Conservation (phyloP, 2,113 vertebrate genomes). For the Chauna torquata region DNA sequence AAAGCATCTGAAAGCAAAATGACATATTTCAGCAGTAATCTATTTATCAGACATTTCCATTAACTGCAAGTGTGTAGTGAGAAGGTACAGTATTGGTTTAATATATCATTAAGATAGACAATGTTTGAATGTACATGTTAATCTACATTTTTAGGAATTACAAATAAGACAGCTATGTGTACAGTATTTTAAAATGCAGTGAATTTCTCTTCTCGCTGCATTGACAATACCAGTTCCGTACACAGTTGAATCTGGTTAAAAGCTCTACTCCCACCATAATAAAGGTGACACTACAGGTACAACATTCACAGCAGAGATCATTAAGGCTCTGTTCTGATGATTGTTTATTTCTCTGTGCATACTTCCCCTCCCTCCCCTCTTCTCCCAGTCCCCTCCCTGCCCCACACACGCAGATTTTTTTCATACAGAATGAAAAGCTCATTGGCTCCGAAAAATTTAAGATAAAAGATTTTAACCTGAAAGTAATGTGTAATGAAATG, state of each 20-base stretch:
- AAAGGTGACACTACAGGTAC: conserved; percentile 36
- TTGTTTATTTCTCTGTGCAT: conserved; percentile 28
- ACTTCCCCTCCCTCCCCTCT: not conserved
- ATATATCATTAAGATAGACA: conserved; percentile 28
- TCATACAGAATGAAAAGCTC: conserved; percentile 1
- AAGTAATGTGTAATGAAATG: not conserved
- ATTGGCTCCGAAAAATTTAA: not conserved
- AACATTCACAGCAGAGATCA: conserved; percentile 41
- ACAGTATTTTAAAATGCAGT: conserved; percentile 41
- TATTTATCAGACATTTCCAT: not conserved
- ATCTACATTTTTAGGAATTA: conserved; percentile 33
- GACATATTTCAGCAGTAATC: not conserved
- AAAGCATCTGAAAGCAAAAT: not conserved
- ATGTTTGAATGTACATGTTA: conserved; percentile 9
- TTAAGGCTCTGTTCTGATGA: conserved; percentile 40
- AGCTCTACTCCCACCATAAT: conserved; percentile 20
- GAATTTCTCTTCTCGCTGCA: conserved; percentile 1
- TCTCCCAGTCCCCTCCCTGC: not conserved
- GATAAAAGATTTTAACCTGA: not conserved
- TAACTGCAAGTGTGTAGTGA: not conserved
- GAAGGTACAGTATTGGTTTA: conserved; percentile 13
- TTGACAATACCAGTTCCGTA: conserved; percentile 23
- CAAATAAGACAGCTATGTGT: conserved; percentile 34
- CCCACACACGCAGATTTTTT: not conserved
- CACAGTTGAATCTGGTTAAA: conserved; percentile 16